phyloP scores from a whole-genome alignment of 1,140 invertebrate species.

The Diachasma alloeum region DNA sequence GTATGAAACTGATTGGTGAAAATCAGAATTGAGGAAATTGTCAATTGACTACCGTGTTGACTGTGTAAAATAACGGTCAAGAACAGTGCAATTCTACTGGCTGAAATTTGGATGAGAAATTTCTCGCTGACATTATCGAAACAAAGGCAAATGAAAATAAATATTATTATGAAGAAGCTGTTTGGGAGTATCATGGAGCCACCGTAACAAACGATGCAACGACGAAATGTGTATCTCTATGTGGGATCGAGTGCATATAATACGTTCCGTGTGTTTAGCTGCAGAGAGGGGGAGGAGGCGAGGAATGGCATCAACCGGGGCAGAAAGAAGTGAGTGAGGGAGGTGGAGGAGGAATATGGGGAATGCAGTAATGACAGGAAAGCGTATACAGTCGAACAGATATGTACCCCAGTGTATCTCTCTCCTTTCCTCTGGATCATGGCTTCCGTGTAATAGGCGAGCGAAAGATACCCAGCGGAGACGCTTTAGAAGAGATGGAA shows the following conservation, averaged over 20 bases:
- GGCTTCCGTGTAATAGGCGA: conserved; percentile 23
- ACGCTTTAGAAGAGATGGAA: conserved; percentile 28
- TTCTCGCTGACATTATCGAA: too few species aligned
- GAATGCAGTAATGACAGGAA: conserved; percentile 61
- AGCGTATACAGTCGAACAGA: conserved; percentile 51
- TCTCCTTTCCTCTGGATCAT: conserved; percentile 6
- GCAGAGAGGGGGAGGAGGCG: not conserved
- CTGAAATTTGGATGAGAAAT: too few species aligned
- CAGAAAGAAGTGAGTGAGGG: conserved; percentile 18
- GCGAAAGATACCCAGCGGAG: conserved; percentile 35
- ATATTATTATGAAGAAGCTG: too few species aligned
- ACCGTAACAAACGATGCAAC: not conserved
- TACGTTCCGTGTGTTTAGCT: conserved; percentile 27
- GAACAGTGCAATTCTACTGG: too few species aligned
- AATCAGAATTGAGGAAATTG: too few species aligned
- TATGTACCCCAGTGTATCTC: conserved; percentile 49
- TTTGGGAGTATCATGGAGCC: not conserved
- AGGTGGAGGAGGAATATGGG: conserved; percentile 38
- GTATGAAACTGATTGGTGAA: too few species aligned
- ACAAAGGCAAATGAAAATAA: too few species aligned
- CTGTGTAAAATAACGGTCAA: too few species aligned
- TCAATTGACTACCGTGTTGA: too few species aligned
- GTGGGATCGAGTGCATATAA: conserved; percentile 48
- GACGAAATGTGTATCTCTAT: conserved; percentile 39
- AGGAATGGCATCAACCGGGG: not conserved